Conservation (phyloP, 1,140 invertebrate species). For the Habropoda laboriosa region DNA sequence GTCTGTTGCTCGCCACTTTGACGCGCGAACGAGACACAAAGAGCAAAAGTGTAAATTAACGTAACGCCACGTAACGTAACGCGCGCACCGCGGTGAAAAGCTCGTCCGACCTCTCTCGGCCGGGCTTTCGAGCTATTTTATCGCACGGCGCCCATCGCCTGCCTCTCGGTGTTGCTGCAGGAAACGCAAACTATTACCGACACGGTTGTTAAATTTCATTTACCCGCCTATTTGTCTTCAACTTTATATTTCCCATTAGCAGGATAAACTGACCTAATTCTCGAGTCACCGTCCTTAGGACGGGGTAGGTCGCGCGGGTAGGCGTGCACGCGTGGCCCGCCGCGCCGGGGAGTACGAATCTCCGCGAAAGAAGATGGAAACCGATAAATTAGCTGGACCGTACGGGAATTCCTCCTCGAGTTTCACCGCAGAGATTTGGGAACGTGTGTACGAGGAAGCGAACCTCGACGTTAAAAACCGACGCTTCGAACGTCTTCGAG, state of each 20-base stretch:
- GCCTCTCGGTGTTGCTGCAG: conserved; percentile 70
- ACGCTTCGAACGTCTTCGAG: too few relatives aligned
- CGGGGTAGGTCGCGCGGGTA: too few relatives aligned
- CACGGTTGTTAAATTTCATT: conserved; percentile 77
- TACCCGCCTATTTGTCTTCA: conserved; percentile 76
- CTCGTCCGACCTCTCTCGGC: conserved; percentile 20
- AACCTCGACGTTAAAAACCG: too few relatives aligned
- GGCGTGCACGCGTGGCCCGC: too few relatives aligned
- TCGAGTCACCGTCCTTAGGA: neutral
- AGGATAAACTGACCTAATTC: conserved; percentile 79
- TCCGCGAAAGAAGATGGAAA: too few relatives aligned
- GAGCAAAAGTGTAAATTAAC: conserved; percentile 64
- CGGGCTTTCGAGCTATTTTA: conserved; percentile 72
- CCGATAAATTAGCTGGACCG: neutral
- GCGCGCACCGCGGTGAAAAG: conserved; percentile 44
- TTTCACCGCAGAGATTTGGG: too few relatives aligned
- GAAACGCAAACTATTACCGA: conserved; percentile 75
- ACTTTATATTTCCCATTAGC: conserved; percentile 81
- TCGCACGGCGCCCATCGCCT: too few relatives aligned
- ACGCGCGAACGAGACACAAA: conserved; percentile 57
- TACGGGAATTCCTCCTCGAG: too few relatives aligned
- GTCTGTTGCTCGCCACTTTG: neutral
- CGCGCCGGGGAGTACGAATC: too few relatives aligned
- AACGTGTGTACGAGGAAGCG: too few relatives aligned
- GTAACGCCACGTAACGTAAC: conserved; percentile 47